Base-by-base conservation (phyloP, 2,797 vertebrate genomes). In the Coccyzus lansbergi region DNA sequence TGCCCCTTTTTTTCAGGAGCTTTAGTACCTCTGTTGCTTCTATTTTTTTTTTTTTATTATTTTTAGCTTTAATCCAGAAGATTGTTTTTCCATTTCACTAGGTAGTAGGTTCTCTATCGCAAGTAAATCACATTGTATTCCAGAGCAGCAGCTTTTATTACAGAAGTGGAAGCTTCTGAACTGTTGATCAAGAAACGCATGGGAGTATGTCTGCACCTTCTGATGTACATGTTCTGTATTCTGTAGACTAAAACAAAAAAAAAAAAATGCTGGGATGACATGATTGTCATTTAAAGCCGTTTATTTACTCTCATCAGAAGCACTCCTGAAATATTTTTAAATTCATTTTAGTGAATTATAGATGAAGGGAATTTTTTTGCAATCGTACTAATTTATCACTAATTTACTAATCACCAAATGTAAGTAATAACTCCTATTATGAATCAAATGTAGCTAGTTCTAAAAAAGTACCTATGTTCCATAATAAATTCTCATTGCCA, bases 271-370 rank as follows among this genome's bases (percentile, higher is more conserved):
- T 78, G 34, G 21, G 33, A 29, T 87, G 68, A 80, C 60, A 89
- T 94, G 81, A 78, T 90, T 89, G 82, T 85, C 82, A 78, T 92
- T 92, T 90, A 65, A 38, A 93, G 58, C 28, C 79, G 63, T 72
- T 85, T 96, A 91, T 94, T 96, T 95, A 85, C 88, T 64, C 71
- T 94, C 88, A 89, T 94, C 76, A 92, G 79, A 78, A 93, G 65
- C 84, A 78, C 86, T 92, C 81, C 52, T 87, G 71, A 93, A 87
- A 85, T 94, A 82, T 91, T 95, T 96, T 96, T 81, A 80, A 71
- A 91, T 94, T 92, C 12, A 65, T 95, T 93, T 95, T 62, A 53
- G 74, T 87, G 84, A 81, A 85, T 94, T 95, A 81, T 62, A 92
- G 86, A 81, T 89, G 31, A 95, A 90, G 85, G 40, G 52, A 91